Evolutionary conservation across 2,888 invertebrate genomes (phyloP).

Genomic region (Liodrosophila aerea): DNA sequence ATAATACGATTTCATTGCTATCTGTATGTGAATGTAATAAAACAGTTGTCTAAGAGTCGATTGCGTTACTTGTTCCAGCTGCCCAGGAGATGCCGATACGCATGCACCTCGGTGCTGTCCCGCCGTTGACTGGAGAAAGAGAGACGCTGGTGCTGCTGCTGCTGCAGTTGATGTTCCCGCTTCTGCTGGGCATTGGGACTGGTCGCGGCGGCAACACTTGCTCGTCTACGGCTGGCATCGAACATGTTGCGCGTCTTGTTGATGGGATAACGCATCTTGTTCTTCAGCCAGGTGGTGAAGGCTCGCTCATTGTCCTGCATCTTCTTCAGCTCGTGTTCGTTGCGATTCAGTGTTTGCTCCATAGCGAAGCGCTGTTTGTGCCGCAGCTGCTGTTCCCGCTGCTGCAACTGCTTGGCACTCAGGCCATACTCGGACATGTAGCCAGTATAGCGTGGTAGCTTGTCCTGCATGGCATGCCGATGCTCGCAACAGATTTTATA

Average conservation of each 20-base stretch:
- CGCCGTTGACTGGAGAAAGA: slow-evolving; percentile 19
- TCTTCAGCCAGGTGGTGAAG: slow-evolving; percentile 84
- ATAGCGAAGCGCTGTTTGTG: slow-evolving; percentile 69
- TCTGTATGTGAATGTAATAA: slow-evolving; percentile 31
- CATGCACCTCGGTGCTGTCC: slow-evolving; percentile 58
- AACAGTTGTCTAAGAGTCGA: slow-evolving; percentile 11
- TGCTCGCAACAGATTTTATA: slow-evolving; percentile 82
- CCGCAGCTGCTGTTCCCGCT: slow-evolving; percentile 81
- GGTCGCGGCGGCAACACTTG: slow-evolving; percentile 49
- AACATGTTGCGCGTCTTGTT: slow-evolving; percentile 82
- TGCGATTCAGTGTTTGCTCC: slow-evolving; percentile 79
- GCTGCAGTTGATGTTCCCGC: slow-evolving; percentile 16
- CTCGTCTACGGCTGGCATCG: slow-evolving; percentile 67
- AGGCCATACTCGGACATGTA: slow-evolving; percentile 84
- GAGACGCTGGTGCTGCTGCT: slow-evolving; percentile 13
- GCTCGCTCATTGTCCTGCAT: slow-evolving; percentile 84
- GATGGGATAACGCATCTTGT: slow-evolving; percentile 82
- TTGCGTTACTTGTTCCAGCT: slow-evolving; percentile 61
- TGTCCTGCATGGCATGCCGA: slow-evolving; percentile 79
- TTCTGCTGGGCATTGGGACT: slow-evolving; percentile 21
- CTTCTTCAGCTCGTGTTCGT: slow-evolving; percentile 82
- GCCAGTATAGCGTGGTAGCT: slow-evolving; percentile 84
- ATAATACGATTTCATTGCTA: slow-evolving; percentile 44
- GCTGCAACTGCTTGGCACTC: slow-evolving; percentile 82
- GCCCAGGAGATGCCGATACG: slow-evolving; percentile 57